phyloP scores from a whole-genome alignment of 1,140 invertebrate species.

The Nasonia giraulti region DNA sequence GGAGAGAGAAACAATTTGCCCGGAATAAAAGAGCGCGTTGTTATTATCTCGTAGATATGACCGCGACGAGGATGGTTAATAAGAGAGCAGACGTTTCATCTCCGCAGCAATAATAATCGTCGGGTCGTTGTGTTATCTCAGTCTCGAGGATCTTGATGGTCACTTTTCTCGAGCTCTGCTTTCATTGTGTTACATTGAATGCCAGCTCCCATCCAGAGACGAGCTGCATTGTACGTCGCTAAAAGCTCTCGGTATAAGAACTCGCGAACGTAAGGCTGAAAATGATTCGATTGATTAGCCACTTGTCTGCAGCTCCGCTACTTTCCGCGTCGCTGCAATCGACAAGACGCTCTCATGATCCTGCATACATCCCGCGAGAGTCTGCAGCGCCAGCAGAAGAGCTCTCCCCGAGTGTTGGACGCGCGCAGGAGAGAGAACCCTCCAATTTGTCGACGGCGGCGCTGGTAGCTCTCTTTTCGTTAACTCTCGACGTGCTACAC shows the following conservation, averaged over 20 bases:
- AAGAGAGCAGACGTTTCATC: neutral
- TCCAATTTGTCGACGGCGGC: constrained; percentile 58
- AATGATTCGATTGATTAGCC: constrained; percentile 41
- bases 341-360: constrained; percentile 20
- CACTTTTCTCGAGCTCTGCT: neutral
- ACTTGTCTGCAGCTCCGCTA: constrained; percentile 7
- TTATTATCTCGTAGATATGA: neutral
- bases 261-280: constrained; percentile 22
- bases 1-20: neutral
- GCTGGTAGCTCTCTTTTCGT: constrained; percentile 35
- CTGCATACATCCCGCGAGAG: neutral
- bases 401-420: constrained; percentile 37
- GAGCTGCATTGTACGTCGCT: no score
- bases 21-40: neutral
- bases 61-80: neutral
- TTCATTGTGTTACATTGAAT: neutral
- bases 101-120: neutral
- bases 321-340: constrained; percentile 20
- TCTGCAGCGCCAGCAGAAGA: neutral
- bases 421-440: constrained; percentile 48
- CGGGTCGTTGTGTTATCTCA: neutral
- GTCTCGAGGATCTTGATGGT: neutral
- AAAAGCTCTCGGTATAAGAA: no score
- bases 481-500: constrained; percentile 27
- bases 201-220: no score